These are phyloP conservation scores for Melanotaenia duboulayi DNA, from an alignment of 2,113 vertebrate species.

Conservation along the genomic window DNA sequence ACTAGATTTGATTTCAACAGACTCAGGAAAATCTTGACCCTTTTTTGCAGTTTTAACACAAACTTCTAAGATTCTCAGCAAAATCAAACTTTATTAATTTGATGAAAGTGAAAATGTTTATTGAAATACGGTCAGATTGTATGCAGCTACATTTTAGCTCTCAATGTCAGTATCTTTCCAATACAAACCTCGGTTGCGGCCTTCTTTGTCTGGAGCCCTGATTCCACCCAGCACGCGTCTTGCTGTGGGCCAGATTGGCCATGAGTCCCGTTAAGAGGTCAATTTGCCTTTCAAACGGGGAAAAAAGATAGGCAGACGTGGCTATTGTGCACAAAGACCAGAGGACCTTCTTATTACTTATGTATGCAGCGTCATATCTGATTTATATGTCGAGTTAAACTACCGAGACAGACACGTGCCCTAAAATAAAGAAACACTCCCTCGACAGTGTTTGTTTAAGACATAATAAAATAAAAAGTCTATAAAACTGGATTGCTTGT, in stretches of 20 bases:
- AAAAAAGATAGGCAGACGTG: constrained; percentile 77
- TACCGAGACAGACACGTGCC: constrained; percentile 83
- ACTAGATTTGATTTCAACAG: no score
- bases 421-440: constrained; percentile 69
- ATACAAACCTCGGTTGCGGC: constrained; percentile 43
- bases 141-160: background rate
- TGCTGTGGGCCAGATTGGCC: constrained; percentile 88
- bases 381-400: constrained; percentile 87
- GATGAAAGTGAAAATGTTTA: background rate
- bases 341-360: constrained; percentile 87
- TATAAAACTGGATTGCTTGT: constrained; percentile 14
- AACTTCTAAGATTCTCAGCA: background rate
- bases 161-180: constrained; percentile 35
- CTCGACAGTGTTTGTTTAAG: constrained; percentile 52
- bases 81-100: background rate
- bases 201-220: constrained; percentile 78
- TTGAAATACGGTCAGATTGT: background rate
- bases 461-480: constrained; percentile 44
- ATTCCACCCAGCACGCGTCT: constrained; percentile 88
- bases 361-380: constrained; percentile 86
- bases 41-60: background rate
- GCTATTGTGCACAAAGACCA: constrained; percentile 84
- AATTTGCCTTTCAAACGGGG: constrained; percentile 91
- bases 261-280: constrained; percentile 87
- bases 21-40: no score